phyloP scores from a whole-genome alignment of 2,797 vertebrate genomes.

The Sebastes kiyomatsui region DNA sequence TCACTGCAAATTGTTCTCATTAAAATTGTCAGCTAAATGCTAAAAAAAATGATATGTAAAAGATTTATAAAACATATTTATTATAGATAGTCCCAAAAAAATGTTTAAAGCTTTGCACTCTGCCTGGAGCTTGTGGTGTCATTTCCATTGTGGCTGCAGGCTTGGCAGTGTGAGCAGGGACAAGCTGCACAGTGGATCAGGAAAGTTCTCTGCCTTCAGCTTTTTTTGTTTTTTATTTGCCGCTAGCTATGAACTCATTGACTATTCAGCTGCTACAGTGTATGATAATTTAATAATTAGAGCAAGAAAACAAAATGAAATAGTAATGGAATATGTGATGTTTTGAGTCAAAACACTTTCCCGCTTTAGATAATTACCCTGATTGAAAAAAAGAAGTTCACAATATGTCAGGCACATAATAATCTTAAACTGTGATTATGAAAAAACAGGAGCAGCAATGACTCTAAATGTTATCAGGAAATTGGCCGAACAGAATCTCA shows the following conservation, averaged over 20 bases:
- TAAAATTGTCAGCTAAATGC: constrained; percentile 10
- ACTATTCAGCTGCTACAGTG: constrained; percentile 25
- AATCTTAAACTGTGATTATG: constrained; percentile 12
- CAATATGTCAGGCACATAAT: background rate
- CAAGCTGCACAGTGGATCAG: background rate
- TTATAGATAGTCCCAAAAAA: constrained; percentile 4
- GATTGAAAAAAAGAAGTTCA: background rate
- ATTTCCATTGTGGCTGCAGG: constrained; percentile 1
- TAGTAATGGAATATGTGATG: constrained; percentile 39
- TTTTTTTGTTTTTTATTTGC: background rate
- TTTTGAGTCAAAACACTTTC: constrained; percentile 14
- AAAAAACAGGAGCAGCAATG: background rate
- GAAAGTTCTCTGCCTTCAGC: constrained; percentile 12
- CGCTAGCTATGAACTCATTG: constrained; percentile 24
- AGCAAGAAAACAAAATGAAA: constrained; percentile 49
- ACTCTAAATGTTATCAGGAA: constrained; percentile 6
- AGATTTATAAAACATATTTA: constrained; percentile 33
- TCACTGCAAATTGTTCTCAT: background rate
- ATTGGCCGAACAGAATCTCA: background rate
- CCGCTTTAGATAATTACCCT: constrained; percentile 27
- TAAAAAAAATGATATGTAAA: background rate
- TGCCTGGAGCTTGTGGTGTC: constrained; percentile 6
- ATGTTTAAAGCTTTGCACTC: background rate
- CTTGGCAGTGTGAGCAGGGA: background rate
- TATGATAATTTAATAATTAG: constrained; percentile 55